phyloP scores from a whole-genome alignment of 2,888 invertebrate species.

The Pristionchus maxplancki region DNA sequence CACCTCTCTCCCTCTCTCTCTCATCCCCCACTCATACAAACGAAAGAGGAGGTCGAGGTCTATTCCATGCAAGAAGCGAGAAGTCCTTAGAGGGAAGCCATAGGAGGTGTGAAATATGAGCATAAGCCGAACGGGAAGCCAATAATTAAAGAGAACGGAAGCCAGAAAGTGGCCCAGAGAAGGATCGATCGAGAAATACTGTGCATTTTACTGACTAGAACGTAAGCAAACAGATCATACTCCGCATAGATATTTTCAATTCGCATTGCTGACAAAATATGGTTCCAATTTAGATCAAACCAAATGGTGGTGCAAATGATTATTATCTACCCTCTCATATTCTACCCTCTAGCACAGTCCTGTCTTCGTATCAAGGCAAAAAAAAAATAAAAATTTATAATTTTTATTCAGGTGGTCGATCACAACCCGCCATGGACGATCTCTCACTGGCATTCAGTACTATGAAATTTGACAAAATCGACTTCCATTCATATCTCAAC shows the following conservation, averaged over 20 bases:
- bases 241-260: too few relatives aligned
- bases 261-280: too few relatives aligned
- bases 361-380: too few relatives aligned
- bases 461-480: slow-evolving; percentile 24
- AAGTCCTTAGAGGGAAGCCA: slow-evolving; percentile 3
- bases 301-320: too few relatives aligned
- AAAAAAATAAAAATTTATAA: too few relatives aligned
- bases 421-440: slow-evolving; percentile 38
- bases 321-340: not conserved
- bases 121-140: not conserved
- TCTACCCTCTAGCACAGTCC: not conserved
- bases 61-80: not conserved
- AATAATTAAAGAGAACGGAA: not conserved
- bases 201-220: not conserved
- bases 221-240: too few relatives aligned
- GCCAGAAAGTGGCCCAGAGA: not conserved
- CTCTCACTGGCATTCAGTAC: not conserved
- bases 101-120: not conserved
- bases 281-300: too few relatives aligned
- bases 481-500: slow-evolving; percentile 29
- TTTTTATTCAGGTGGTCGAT: slow-evolving; percentile 17
- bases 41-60: slow-evolving; percentile 20
- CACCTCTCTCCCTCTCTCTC: slow-evolving; percentile 32
- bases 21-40: slow-evolving; percentile 11
- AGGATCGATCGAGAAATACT: not conserved